These are phyloP conservation scores for Galaxias olidus DNA, from an alignment of 2,797 vertebrate genomes.

Conservation along the genomic window DNA sequence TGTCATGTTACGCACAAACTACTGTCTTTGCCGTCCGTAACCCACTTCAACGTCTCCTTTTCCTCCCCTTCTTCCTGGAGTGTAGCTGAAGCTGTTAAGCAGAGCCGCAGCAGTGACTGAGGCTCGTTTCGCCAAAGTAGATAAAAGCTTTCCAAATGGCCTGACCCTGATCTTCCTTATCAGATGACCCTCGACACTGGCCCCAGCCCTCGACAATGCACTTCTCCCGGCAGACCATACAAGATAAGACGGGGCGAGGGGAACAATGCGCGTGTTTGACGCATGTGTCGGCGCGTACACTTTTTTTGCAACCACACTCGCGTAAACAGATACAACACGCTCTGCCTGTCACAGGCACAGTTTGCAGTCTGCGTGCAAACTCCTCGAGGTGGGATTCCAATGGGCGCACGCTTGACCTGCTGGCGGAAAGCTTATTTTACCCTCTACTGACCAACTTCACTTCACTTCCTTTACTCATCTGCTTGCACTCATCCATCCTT, in stretches of 20 bases:
- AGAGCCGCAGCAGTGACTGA: slow-evolving; percentile 36
- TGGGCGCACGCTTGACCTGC: slow-evolving; percentile 65
- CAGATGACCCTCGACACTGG: slow-evolving; percentile 70
- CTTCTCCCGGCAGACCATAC: slow-evolving; percentile 42
- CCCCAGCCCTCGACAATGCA: slow-evolving; percentile 55
- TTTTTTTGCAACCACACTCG: slow-evolving; percentile 47
- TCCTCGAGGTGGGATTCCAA: slow-evolving; percentile 55
- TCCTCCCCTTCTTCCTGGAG: neutral
- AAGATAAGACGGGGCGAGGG: slow-evolving; percentile 38
- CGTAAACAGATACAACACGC: slow-evolving; percentile 50
- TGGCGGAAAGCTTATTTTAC: slow-evolving; percentile 69
- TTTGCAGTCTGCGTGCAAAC: slow-evolving; percentile 17
- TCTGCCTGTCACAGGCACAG: slow-evolving; percentile 26
- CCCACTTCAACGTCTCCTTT: slow-evolving; percentile 3
- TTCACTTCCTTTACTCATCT: slow-evolving; percentile 52
- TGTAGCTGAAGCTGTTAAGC: slow-evolving; percentile 9
- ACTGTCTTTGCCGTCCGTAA: neutral
- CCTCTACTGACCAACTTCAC: slow-evolving; percentile 62
- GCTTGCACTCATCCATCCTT: slow-evolving; percentile 33
- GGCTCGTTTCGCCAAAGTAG: slow-evolving; percentile 40
- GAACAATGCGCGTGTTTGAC: slow-evolving; percentile 49
- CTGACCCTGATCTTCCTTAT: slow-evolving; percentile 67
- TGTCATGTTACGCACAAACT: neutral
- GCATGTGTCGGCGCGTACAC: slow-evolving; percentile 36
- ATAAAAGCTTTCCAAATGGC: slow-evolving; percentile 55